These are phyloP conservation scores for Falco biarmicus DNA, from an alignment of 2,797 vertebrate species.

Conservation along the genomic window DNA sequence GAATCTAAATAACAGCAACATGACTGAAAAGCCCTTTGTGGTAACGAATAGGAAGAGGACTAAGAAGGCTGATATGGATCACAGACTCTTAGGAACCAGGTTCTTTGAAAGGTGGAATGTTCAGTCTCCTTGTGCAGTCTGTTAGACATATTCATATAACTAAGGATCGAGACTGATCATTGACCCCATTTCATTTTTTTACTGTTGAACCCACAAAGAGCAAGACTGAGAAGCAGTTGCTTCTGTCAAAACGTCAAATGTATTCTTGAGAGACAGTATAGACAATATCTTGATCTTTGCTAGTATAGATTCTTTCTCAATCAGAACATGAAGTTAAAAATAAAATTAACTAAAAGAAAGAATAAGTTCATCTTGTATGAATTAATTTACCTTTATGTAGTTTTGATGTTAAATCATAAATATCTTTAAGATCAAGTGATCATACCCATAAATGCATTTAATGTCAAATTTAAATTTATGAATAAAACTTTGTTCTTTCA, in stretches of 20 bases:
- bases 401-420: background rate
- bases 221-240: background rate
- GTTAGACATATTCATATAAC: background rate
- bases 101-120: background rate
- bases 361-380: background rate
- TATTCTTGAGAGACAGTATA: background rate
- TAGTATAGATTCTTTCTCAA: background rate
- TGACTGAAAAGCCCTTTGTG: background rate
- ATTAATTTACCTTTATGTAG: background rate
- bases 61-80: background rate
- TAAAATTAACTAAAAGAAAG: background rate
- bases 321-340: background rate
- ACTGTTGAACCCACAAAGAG: background rate
- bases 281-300: background rate
- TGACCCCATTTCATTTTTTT: background rate
- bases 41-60: background rate
- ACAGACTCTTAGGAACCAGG: background rate
- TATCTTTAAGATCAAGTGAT: background rate
- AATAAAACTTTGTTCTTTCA: background rate
- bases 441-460: background rate
- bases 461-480: background rate
- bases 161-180: background rate
- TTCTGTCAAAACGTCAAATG: background rate
- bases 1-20: background rate
- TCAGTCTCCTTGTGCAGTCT: background rate